These are phyloP conservation scores for Euwallacea similis DNA, from an alignment of 1,140 invertebrate species.

Conservation along the genomic window DNA sequence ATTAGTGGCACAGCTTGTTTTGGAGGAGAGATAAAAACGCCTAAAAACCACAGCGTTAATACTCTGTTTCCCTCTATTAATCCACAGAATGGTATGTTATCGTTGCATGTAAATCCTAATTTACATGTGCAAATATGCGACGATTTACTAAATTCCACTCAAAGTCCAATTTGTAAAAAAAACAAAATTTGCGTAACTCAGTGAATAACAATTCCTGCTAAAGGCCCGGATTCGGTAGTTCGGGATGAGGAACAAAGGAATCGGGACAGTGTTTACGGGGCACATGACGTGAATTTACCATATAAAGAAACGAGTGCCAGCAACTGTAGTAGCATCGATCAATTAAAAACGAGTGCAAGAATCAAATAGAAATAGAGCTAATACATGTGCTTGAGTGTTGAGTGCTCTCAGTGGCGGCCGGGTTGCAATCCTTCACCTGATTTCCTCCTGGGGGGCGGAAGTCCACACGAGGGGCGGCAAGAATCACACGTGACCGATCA, in stretches of 20 bases:
- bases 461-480: slow-evolving; percentile 62
- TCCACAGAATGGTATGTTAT: too few relatives aligned
- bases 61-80: too few relatives aligned
- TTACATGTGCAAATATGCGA: too few relatives aligned
- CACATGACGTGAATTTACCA: slow-evolving; percentile 24
- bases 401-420: slow-evolving; percentile 48
- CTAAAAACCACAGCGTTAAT: too few relatives aligned
- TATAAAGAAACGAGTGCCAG: slow-evolving; percentile 29
- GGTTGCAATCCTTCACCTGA: slow-evolving; percentile 66
- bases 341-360: slow-evolving; percentile 39
- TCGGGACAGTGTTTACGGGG: neutral
- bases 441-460: slow-evolving; percentile 63
- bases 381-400: slow-evolving; percentile 53
- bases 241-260: neutral
- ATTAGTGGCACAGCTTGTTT: neutral
- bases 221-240: too few relatives aligned
- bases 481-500: slow-evolving; percentile 56
- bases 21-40: neutral
- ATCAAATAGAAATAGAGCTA: slow-evolving; percentile 45
- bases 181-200: too few relatives aligned
- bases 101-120: too few relatives aligned
- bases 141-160: too few relatives aligned
- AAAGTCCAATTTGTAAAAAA: too few relatives aligned
- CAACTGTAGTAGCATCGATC: slow-evolving; percentile 22
- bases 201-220: too few relatives aligned